Conservation (phyloP, 1,140 invertebrate genomes). For the Eumaeus atala region DNA sequence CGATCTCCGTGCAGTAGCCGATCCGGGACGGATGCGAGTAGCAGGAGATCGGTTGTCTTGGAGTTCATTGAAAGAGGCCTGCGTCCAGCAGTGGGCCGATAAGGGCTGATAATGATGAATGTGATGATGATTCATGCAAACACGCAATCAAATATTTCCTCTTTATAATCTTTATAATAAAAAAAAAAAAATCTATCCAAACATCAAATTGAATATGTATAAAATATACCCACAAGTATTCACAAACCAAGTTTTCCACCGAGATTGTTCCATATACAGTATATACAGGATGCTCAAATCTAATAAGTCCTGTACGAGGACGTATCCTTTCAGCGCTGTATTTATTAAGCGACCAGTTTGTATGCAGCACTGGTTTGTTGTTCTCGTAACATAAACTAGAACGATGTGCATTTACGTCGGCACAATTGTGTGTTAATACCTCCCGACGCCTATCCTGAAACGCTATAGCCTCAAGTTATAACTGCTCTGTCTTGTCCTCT, state of each 20-base stretch:
- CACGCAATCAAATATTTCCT: no score
- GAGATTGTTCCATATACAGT: slow-evolving; percentile 15
- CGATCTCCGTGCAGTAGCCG: no score
- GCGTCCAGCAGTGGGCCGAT: no score
- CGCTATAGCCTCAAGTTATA: neutral
- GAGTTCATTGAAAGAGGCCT: no score
- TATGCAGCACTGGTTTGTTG: slow-evolving; percentile 31
- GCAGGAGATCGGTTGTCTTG: no score
- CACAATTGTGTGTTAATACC: slow-evolving; percentile 41
- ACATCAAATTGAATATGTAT: no score
- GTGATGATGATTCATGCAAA: no score
- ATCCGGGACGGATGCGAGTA: no score
- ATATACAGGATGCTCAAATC: slow-evolving; percentile 17
- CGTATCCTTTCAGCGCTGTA: slow-evolving; percentile 23
- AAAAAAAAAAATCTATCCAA: no score
- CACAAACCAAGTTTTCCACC: slow-evolving; percentile 5
- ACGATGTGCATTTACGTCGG: slow-evolving; percentile 31
- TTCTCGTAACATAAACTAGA: slow-evolving; percentile 28
- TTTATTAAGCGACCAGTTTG: slow-evolving; percentile 29
- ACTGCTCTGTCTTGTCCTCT: neutral
- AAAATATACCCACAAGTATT: neutral
- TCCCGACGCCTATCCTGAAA: neutral
- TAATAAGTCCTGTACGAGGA: slow-evolving; percentile 13
- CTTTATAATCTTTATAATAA: no score
- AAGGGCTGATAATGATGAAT: no score